Evolutionary conservation across 1,140 invertebrate species (phyloP), one percentile per base, ranked within the genome.

Genomic region (Ostrea edulis): DNA sequence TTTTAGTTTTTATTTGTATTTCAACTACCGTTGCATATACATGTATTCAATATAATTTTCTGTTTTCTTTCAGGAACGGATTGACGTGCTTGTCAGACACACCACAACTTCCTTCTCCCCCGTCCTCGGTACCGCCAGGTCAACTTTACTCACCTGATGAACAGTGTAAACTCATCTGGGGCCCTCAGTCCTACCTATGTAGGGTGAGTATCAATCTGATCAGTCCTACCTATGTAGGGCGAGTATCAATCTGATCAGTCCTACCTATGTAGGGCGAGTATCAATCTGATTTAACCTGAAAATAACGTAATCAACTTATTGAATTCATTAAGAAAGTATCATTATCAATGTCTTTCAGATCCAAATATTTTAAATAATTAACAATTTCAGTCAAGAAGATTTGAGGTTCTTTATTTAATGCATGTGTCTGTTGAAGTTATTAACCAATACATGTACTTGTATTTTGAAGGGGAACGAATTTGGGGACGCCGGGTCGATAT

Each of bases 91-190:
- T 83, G n/a, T 25, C 82, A 11, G 29, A 52, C 20, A 83, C 44
- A 17, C 8, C 9, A 12, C n/a, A 22, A 22, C 44, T 52, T 8
- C 17, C n/a, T 8, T 52, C 51, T 14, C 51, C 44, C 14, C 20
- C 14, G 4, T 87, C 90, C 25, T 85, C 87, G 0, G 53, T 87
- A 0, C 25, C 88, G 0, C 92, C 92, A 11, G 93, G 93, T 4
- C 91, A 93, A 58, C 51, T 88, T 5, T 91, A 90, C 68, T 81
- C 62, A n/a, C 91, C 91, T 55, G 92, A 93, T 83, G 87, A 93
- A 5, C 93, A 93, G 87, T 93, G 93, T 81, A 86, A 88, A n/a
- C 86, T 92, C 12, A 92, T 92, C 20, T 93, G 92, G 90, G 93
- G 93, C 44, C 62, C 82, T 14, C 65, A 84, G 0, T 93, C 93